Evolutionary conservation across 1,140 invertebrate genomes (phyloP), one percentile per base, ranked within the genome.

Genomic region (Metaphire vulgaris): DNA sequence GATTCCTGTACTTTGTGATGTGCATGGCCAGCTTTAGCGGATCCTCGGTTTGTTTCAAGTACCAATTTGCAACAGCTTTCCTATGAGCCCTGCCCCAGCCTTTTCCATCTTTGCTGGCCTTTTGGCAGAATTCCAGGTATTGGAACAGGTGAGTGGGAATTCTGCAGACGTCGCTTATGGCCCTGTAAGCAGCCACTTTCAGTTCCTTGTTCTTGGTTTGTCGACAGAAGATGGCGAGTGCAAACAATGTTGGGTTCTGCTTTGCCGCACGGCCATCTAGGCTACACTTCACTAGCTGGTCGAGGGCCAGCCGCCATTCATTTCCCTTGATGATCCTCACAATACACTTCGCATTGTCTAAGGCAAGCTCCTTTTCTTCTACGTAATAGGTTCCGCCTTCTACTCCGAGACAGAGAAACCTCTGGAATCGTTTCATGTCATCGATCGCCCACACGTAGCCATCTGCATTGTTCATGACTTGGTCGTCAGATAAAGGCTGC

Each of bases 11-110:
- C 82, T 89, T 88, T 0, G 90, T 90, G 0, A 91, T 85, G 73
- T 89, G 89, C 79, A 89, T 87, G 1, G 90, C 89, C 2, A 92
- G 83, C 68, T 88, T 86, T 79, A 88, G 83, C 1, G 90, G 87
- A 30, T 88, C 83, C 77, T 88, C 88, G 0, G 72, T 41, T 16
- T 72, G 74, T 14, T 68, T 78, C 80, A 86, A 30, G 83, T 81
- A 92, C 90, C 90, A 91, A 1, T 87, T 85, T 56, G 85, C 85
- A 1, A 91, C 84, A 72, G 87, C 87, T 75, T 86, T 88, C 74
- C 89, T 87, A 86, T 89, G 89, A 1, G 90, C 90, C 79, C 88
- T 86, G 56, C 91, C 90, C 87, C 89, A 90, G 68, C 90, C 85
- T 28, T 80, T 81, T 29, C 79, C 79, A 56, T 56, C 28, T 1